Evolutionary conservation across 2,113 vertebrate genomes (phyloP).

Genomic region (Petaurus breviceps): DNA sequence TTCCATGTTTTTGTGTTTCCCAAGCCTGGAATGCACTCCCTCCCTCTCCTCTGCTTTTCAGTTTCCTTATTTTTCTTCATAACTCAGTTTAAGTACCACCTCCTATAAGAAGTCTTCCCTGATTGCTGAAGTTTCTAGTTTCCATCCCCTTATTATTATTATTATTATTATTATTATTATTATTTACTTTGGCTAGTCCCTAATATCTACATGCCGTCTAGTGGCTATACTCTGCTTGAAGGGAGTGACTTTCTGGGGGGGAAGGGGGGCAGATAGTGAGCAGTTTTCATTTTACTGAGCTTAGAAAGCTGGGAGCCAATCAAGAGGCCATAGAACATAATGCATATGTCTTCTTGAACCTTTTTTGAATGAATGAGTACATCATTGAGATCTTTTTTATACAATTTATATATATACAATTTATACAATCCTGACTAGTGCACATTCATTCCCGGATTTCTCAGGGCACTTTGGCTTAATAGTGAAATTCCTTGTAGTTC

Average conservation of each 20-base stretch:
- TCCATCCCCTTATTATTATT: neutral
- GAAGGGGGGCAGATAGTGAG: fast-evolving
- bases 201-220: neutral
- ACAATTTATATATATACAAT: neutral
- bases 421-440: neutral
- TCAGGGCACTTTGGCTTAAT: neutral
- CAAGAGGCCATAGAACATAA: neutral
- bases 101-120: neutral
- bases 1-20: neutral
- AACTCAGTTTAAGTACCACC: neutral
- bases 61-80: neutral
- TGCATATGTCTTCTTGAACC: neutral
- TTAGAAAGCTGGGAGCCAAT: neutral
- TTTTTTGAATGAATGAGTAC: neutral
- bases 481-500: neutral
- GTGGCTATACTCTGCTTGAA: neutral
- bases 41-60: neutral
- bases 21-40: neutral
- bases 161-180: no score
- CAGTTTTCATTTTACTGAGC: neutral
- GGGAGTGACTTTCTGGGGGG: neutral
- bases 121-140: neutral
- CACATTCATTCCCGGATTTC: neutral
- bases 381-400: neutral
- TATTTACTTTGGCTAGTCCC: neutral